phyloP scores from a whole-genome alignment of 2,113 vertebrate genomes.

The Carlito syrichta region DNA sequence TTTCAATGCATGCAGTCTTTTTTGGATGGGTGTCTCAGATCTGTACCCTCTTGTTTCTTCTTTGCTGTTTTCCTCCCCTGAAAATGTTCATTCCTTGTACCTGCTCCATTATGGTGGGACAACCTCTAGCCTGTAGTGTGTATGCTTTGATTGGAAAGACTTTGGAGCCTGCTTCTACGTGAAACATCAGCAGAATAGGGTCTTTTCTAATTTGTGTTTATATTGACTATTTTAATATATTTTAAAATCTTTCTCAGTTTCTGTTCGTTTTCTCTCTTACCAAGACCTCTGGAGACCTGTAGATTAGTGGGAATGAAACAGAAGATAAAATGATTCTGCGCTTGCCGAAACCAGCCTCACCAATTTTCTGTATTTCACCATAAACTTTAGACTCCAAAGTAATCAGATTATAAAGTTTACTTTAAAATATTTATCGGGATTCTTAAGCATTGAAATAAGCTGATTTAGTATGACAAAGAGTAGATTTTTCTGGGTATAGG shows the following conservation, averaged over 20 bases:
- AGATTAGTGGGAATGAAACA: background rate
- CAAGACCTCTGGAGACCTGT: background rate
- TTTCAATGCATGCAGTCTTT: fast-evolving
- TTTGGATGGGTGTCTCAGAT: background rate
- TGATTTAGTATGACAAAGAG: background rate
- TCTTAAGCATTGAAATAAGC: background rate
- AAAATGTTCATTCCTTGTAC: background rate
- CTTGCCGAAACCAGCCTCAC: background rate
- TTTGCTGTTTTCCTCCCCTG: background rate
- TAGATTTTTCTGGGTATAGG: background rate
- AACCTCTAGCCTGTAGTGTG: background rate
- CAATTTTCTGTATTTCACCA: background rate
- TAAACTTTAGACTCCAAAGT: background rate
- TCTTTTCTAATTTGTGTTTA: background rate
- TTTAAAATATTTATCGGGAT: background rate
- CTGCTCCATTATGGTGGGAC: background rate
- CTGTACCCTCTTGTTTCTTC: background rate
- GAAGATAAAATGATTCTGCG: background rate
- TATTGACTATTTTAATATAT: background rate
- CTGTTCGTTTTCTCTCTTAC: background rate
- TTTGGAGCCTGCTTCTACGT: background rate
- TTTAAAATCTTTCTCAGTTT: background rate
- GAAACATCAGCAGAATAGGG: background rate
- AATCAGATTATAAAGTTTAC: background rate
- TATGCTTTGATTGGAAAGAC: background rate